phyloP scores from a whole-genome alignment of 2,888 invertebrate genomes.

The Bombylius major region DNA sequence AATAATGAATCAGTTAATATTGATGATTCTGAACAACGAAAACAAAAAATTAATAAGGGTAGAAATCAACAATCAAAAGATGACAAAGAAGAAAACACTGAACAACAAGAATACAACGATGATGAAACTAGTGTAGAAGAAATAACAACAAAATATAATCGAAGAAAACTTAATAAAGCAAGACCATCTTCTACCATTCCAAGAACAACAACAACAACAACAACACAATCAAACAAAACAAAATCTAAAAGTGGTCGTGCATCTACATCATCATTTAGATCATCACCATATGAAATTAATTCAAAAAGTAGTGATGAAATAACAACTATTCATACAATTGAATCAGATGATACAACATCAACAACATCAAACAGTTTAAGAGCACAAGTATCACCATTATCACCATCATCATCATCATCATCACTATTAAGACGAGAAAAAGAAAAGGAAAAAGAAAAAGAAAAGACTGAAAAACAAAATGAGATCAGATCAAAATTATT shows the following conservation, averaged over 20 bases:
- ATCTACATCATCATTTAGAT: too few relatives aligned
- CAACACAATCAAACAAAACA: too few relatives aligned
- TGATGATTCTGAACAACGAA: conserved; percentile 2
- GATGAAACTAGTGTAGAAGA: too few relatives aligned
- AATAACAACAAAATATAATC: neutral
- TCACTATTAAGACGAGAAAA: too few relatives aligned
- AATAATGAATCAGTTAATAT: conserved; percentile 31
- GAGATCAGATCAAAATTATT: conserved; percentile 56
- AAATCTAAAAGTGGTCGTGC: too few relatives aligned
- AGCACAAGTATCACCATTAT: neutral
- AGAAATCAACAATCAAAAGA: neutral
- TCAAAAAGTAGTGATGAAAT: neutral
- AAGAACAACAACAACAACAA: too few relatives aligned
- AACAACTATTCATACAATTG: neutral
- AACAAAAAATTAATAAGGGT: neutral
- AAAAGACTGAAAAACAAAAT: conserved; percentile 11
- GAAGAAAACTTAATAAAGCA: neutral
- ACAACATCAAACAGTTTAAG: too few relatives aligned
- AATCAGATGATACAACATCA: neutral
- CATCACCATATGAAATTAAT: neutral
- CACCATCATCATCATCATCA: neutral
- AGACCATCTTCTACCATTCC: neutral
- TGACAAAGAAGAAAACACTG: too few relatives aligned
- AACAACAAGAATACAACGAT: too few relatives aligned
- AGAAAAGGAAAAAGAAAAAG: neutral